Conservation (phyloP, 2,888 invertebrate species). For the Timandra comae region DNA sequence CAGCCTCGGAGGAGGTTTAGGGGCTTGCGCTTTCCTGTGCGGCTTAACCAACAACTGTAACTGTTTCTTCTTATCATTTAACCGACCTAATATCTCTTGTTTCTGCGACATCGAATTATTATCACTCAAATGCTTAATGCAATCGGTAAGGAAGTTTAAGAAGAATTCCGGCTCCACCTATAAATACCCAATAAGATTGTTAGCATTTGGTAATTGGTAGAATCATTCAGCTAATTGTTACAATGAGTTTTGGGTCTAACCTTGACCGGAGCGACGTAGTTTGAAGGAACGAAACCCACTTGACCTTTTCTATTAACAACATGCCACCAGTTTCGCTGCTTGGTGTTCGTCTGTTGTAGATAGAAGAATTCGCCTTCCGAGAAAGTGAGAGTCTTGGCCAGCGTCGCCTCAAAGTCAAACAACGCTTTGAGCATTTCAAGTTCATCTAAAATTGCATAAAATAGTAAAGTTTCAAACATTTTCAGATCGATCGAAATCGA, state of each 20-base stretch:
- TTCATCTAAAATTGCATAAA: conserved; percentile 71
- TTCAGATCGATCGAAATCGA: neutral
- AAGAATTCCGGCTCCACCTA: conserved; percentile 84
- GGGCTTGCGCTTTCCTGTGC: conserved; percentile 52
- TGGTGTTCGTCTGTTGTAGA: conserved; percentile 85
- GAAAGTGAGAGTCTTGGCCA: conserved; percentile 89
- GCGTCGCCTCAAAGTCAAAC: conserved; percentile 90
- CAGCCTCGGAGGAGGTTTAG: conserved; percentile 60
- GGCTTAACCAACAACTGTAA: conserved; percentile 62
- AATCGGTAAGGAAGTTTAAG: conserved; percentile 83
- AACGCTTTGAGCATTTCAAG: conserved; percentile 89
- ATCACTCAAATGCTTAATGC: conserved; percentile 77
- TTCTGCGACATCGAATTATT: conserved; percentile 63
- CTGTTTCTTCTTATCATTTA: conserved; percentile 81
- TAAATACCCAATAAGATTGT: conserved; percentile 5
- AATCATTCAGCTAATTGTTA: conserved; percentile 19
- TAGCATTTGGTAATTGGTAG: conserved; percentile 2
- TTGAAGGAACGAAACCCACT: conserved; percentile 90
- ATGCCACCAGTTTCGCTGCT: conserved; percentile 93
- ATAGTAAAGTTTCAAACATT: conserved; percentile 5
- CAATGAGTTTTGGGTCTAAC: conserved; percentile 57
- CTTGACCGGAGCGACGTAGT: conserved; percentile 88
- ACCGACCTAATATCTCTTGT: conserved; percentile 78
- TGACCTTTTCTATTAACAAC: conserved; percentile 89
- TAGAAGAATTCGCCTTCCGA: conserved; percentile 87